A percentile compares a stretch with the other conserved stretches of the same genome.
Conservation (phyloP, 1,140 invertebrate genomes). For the Lepidurus packardi region DNA sequence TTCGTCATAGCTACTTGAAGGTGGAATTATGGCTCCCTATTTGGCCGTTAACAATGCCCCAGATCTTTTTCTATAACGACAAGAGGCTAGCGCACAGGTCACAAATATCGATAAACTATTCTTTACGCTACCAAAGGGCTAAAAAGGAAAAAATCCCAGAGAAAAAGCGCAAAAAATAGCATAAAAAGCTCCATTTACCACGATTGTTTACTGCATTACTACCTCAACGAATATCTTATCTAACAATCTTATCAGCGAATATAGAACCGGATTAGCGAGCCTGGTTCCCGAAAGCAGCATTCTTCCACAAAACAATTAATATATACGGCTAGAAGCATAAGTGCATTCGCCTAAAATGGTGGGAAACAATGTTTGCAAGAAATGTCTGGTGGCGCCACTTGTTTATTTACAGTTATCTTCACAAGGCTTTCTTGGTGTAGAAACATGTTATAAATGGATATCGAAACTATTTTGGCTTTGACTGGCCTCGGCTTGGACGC, state of each 20-base stretch:
- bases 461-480: background rate
- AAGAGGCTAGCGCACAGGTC: background rate
- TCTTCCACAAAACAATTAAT: no score
- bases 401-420: background rate
- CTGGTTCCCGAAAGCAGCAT: no score
- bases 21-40: background rate
- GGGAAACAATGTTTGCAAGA: no score
- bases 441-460: slow-evolving; percentile 9
- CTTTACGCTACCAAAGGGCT: background rate
- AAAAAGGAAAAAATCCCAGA: background rate
- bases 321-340: no score
- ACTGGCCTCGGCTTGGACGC: background rate
- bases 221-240: no score
- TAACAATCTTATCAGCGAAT: no score
- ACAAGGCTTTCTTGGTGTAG: background rate
- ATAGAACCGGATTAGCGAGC: no score
- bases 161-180: no score
- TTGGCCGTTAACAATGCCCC: background rate
- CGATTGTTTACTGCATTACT: no score
- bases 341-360: no score
- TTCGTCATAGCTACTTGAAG: background rate
- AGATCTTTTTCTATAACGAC: background rate
- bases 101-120: background rate
- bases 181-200: no score
- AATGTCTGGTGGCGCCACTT: background rate